These are phyloP conservation scores for Corvus cornix DNA, from an alignment of 2,113 vertebrate genomes.

Conservation along the genomic window DNA sequence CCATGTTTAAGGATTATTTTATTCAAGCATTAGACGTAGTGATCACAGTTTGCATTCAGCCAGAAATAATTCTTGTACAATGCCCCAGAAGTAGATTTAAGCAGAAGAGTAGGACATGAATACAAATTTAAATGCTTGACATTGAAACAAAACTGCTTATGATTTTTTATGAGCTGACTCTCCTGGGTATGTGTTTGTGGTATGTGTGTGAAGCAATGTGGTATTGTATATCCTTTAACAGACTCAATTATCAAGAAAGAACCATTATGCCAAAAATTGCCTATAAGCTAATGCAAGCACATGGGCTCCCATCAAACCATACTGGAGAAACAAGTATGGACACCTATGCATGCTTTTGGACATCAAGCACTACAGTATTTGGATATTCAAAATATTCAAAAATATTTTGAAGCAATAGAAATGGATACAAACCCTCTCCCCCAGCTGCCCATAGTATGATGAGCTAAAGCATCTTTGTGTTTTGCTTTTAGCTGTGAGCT, in stretches of 20 bases:
- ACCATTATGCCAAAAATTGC: not conserved
- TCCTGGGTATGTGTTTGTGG: not conserved
- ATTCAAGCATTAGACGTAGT: not conserved
- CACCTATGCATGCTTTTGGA: rapidly evolving
- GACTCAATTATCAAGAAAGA: not conserved
- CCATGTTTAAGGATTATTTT: not conserved
- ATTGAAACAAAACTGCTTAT: not conserved
- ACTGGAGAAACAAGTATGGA: not conserved
- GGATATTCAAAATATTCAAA: not conserved
- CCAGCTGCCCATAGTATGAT: not conserved
- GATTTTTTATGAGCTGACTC: not conserved
- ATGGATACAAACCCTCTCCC: not conserved
- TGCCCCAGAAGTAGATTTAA: not conserved
- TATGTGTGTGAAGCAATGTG: not conserved
- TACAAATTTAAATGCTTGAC: not conserved
- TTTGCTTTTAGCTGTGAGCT: not conserved
- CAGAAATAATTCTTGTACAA: not conserved
- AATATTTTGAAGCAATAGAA: not conserved
- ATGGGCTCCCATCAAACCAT: not conserved
- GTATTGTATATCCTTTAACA: not conserved
- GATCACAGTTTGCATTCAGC: not conserved
- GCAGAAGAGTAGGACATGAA: not conserved
- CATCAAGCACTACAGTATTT: not conserved
- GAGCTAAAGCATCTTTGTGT: not conserved
- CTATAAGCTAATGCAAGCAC: not conserved